phyloP scores from a whole-genome alignment of 2,888 invertebrate species.

The Noctuana brunneofusca region DNA sequence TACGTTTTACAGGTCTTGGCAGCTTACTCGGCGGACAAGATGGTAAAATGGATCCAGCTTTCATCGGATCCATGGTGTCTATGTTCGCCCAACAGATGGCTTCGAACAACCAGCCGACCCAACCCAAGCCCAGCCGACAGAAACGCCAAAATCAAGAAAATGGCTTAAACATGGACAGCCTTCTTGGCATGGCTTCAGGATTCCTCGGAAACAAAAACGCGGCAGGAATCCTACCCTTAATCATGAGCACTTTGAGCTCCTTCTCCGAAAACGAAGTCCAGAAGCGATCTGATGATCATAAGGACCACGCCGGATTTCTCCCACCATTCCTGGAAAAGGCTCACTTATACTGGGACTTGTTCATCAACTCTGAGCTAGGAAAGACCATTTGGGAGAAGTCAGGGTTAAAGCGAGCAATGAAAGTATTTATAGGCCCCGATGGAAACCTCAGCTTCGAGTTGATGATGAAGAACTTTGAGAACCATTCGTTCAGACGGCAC shows the following conservation, averaged over 20 bases:
- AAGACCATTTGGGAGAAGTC: slow-evolving; percentile 88
- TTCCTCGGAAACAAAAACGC: slow-evolving; percentile 74
- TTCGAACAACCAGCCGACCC: slow-evolving; percentile 52
- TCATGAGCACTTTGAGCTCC: slow-evolving; percentile 85
- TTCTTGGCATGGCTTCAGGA: slow-evolving; percentile 81
- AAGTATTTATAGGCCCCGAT: slow-evolving; percentile 86
- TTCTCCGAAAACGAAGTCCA: slow-evolving; percentile 84
- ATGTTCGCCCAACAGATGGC: slow-evolving; percentile 73
- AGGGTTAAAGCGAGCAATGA: slow-evolving; percentile 87
- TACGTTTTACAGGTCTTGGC: slow-evolving; percentile 64
- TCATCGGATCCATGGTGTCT: slow-evolving; percentile 75
- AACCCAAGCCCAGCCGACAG: slow-evolving; percentile 48
- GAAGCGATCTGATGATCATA: slow-evolving; percentile 84
- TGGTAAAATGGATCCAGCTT: slow-evolving; percentile 82
- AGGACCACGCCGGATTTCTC: slow-evolving; percentile 87
- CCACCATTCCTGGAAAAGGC: slow-evolving; percentile 85
- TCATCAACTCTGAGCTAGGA: slow-evolving; percentile 90
- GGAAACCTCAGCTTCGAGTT: slow-evolving; percentile 88
- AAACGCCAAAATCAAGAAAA: slow-evolving; percentile 60
- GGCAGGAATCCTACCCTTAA: slow-evolving; percentile 84
- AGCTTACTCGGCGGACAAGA: slow-evolving; percentile 82
- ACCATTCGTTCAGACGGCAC: slow-evolving; percentile 89
- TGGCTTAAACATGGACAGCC: slow-evolving; percentile 78
- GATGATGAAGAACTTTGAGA: slow-evolving; percentile 90
- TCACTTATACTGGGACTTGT: slow-evolving; percentile 90